Evolutionary conservation across 2,797 vertebrate species (phyloP).

Genomic region (Micropoecilia bifurca): DNA sequence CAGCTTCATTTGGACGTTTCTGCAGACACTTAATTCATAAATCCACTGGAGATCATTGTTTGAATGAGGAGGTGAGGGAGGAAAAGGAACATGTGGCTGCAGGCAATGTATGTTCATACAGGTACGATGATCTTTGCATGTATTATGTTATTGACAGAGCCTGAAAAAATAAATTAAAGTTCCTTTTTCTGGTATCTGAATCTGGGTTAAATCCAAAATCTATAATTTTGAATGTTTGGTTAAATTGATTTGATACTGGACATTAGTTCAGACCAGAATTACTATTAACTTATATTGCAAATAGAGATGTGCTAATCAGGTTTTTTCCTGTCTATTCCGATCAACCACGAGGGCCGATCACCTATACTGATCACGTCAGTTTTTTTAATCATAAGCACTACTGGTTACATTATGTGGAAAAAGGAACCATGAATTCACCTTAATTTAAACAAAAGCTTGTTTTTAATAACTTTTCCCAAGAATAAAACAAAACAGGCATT

Average conservation of each 20-base stretch:
- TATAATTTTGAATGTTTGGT: background rate
- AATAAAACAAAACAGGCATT: too few species aligned
- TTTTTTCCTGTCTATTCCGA: too few species aligned
- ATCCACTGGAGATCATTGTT: background rate
- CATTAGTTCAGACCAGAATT: background rate
- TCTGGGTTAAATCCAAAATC: background rate
- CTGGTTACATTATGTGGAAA: too few species aligned
- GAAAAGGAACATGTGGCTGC: background rate
- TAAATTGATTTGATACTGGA: background rate
- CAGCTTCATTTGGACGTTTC: background rate
- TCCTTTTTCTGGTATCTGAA: too few species aligned
- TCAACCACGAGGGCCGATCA: too few species aligned
- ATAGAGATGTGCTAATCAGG: background rate
- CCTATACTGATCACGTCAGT: too few species aligned
- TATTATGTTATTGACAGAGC: background rate
- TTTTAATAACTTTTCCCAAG: too few species aligned
- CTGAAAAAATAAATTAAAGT: background rate
- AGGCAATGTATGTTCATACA: background rate
- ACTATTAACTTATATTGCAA: background rate
- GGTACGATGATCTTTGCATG: background rate
- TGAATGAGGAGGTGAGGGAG: background rate
- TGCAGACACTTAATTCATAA: background rate
- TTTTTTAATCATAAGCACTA: too few species aligned
- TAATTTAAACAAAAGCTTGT: too few species aligned
- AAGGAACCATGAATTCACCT: too few species aligned